These are phyloP conservation scores for Drosophila jambulina DNA, from an alignment of 1,140 invertebrate genomes.

Conservation along the genomic window DNA sequence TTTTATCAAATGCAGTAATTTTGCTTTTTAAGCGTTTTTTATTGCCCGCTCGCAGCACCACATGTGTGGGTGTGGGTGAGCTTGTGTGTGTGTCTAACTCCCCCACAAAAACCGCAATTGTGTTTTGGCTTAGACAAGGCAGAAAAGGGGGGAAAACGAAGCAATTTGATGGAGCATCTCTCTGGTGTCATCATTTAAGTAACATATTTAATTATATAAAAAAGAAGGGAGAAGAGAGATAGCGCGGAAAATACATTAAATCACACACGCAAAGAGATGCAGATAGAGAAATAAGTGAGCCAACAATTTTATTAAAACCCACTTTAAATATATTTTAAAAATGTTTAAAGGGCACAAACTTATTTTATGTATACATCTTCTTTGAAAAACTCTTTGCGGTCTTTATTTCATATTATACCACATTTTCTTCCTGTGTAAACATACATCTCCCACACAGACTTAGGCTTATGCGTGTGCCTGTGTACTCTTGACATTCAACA, in stretches of 20 bases:
- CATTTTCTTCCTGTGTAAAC: conserved; percentile 1
- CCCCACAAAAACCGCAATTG: conserved; percentile 54
- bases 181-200: conserved; percentile 49
- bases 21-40: conserved; percentile 64
- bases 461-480: conserved; percentile 12
- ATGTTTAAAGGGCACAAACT: neutral
- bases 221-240: conserved; percentile 26
- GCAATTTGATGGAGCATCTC: conserved; percentile 38
- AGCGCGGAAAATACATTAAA: conserved; percentile 22
- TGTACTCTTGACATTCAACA: conserved; percentile 63
- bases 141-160: neutral
- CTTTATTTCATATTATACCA: neutral
- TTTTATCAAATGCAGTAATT: conserved; percentile 59
- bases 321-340: neutral
- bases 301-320: neutral
- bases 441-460: conserved; percentile 8
- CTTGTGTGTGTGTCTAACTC: conserved; percentile 6
- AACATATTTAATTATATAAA: conserved; percentile 55
- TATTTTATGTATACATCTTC: neutral
- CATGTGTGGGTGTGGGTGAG: neutral
- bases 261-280: neutral
- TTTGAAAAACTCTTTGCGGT: no score
- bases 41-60: conserved; percentile 31
- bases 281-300: neutral
- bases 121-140: conserved; percentile 37